Percentiles rank a stretch among this genome's conserved stretches.
These are phyloP conservation scores for Embidobia sp. DNA, from an alignment of 2,888 invertebrate species.

Conservation along the genomic window DNA sequence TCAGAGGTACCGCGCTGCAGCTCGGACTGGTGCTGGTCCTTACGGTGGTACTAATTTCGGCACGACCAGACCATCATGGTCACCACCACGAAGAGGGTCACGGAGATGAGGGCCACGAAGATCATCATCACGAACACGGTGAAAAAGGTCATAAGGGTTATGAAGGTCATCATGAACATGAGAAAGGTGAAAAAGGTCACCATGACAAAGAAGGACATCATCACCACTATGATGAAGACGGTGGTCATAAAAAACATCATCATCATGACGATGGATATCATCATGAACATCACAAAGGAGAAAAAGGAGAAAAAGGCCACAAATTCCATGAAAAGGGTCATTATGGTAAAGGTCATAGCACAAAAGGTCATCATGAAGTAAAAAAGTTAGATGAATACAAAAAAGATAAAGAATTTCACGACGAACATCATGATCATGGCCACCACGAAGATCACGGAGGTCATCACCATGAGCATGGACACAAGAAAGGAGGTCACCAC, in stretches of 20 bases:
- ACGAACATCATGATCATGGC: constrained; percentile 53
- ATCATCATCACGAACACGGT: constrained; percentile 84
- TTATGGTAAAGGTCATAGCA: constrained; percentile 85
- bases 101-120: constrained; percentile 86
- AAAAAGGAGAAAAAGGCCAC: constrained; percentile 40
- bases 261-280: constrained; percentile 43
- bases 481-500: constrained; percentile 48
- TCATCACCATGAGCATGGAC: constrained; percentile 40
- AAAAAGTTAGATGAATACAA: constrained; percentile 84
- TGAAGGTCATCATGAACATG: constrained; percentile 32
- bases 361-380: constrained; percentile 92
- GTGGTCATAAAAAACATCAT: constrained; percentile 37
- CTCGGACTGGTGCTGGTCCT: constrained; percentile 80
- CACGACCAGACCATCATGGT: constrained; percentile 76
- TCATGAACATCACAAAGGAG: constrained; percentile 38
- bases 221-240: constrained; percentile 46
- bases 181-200: constrained; percentile 38
- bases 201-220: constrained; percentile 40
- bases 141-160: constrained; percentile 32
- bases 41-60: constrained; percentile 26
- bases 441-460: constrained; percentile 37
- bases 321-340: constrained; percentile 46
- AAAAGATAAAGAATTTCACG: constrained; percentile 49
- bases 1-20: constrained; percentile 81
- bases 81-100: constrained; percentile 85